Conservation (phyloP, 2,113 vertebrate genomes). For the Corapipo altera region DNA sequence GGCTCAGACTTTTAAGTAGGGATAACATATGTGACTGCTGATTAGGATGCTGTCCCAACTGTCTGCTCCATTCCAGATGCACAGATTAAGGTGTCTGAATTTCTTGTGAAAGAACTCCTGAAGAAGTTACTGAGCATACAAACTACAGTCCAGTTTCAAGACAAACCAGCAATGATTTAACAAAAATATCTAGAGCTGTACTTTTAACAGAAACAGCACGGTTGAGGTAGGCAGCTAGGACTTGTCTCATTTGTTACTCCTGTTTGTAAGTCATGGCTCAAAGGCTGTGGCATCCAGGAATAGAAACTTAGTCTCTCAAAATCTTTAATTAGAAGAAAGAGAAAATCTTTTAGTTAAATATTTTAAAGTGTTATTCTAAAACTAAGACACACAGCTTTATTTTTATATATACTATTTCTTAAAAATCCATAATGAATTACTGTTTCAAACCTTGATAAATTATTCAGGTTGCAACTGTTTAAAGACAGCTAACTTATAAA, state of each 20-base stretch:
- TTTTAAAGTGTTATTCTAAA: neutral
- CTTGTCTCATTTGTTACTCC: neutral
- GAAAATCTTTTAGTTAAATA: neutral
- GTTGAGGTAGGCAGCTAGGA: neutral
- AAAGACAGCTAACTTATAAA: constrained; percentile 68
- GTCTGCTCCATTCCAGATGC: neutral
- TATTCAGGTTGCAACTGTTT: constrained; percentile 47
- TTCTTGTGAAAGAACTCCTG: neutral
- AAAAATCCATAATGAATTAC: constrained; percentile 12
- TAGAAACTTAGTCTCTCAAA: neutral
- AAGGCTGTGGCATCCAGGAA: neutral
- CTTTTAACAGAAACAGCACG: neutral
- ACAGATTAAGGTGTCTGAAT: neutral
- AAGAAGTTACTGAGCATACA: neutral
- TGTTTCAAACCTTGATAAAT: constrained; percentile 26
- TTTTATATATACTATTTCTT: neutral
- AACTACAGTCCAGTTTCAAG: neutral
- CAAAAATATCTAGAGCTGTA: neutral
- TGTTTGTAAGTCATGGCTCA: accelerated
- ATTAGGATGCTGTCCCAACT: neutral
- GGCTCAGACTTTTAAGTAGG: neutral
- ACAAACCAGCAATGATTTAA: neutral
- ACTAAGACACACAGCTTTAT: neutral
- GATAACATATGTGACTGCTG: neutral
- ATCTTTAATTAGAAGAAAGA: neutral